phyloP scores from a whole-genome alignment of 1,140 invertebrate genomes.

The Lycorma delicatula region DNA sequence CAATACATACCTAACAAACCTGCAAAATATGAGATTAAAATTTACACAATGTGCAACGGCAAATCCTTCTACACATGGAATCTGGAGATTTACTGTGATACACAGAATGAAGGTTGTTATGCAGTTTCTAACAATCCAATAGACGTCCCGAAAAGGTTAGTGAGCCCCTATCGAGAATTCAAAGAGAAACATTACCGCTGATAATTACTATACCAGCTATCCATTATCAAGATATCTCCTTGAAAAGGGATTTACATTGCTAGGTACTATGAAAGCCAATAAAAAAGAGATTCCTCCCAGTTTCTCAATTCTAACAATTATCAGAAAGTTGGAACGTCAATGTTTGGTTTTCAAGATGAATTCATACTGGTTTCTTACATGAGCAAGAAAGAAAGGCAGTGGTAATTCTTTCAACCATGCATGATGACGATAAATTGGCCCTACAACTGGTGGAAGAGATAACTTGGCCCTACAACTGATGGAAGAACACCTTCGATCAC shows the following conservation, averaged over 20 bases:
- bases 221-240: background rate
- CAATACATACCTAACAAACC: conserved; percentile 39
- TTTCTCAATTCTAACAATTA: too few relatives aligned
- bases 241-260: conserved; percentile 1
- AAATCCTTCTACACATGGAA: conserved; percentile 29
- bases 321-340: too few relatives aligned
- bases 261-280: conserved; percentile 8
- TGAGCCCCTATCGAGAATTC: conserved; percentile 3
- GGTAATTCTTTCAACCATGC: background rate
- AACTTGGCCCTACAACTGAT: too few relatives aligned
- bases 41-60: conserved; percentile 32
- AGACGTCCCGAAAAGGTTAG: background rate
- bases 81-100: background rate
- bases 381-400: background rate
- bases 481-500: too few relatives aligned
- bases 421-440: too few relatives aligned
- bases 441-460: too few relatives aligned
- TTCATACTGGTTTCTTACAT: too few relatives aligned
- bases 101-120: background rate
- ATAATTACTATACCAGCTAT: conserved; percentile 8
- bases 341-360: too few relatives aligned
- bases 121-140: background rate
- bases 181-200: conserved; percentile 2
- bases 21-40: conserved; percentile 34
- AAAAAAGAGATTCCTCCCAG: background rate